Evolutionary conservation across 2,797 vertebrate species (phyloP).

Genomic region (Phrynocephalus vlangalii): DNA sequence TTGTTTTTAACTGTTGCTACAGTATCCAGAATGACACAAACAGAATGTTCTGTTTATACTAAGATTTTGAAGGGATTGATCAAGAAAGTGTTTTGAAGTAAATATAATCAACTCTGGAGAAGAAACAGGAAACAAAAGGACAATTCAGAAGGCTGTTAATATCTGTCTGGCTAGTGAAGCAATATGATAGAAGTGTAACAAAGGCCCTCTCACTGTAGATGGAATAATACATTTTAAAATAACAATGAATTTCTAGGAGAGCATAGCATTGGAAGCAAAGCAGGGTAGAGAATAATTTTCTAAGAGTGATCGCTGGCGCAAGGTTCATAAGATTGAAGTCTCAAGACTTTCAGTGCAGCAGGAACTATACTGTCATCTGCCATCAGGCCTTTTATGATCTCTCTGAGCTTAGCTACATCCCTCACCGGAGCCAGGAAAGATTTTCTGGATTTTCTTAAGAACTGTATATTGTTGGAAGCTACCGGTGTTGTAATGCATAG

Average conservation of each 20-base stretch:
- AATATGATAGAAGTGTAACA: slow-evolving; percentile 18
- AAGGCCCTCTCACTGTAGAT: slow-evolving; percentile 39
- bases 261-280: neutral
- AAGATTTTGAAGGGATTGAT: neutral
- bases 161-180: slow-evolving; percentile 35
- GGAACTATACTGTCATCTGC: too few species aligned
- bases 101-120: slow-evolving; percentile 15
- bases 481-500: too few species aligned
- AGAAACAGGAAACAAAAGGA: slow-evolving; percentile 46
- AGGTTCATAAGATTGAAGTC: too few species aligned
- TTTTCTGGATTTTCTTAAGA: too few species aligned
- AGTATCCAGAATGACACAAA: neutral
- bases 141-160: slow-evolving; percentile 19
- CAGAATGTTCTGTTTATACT: neutral
- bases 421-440: too few species aligned
- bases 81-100: neutral
- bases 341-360: too few species aligned
- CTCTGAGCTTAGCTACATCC: too few species aligned
- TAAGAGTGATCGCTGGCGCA: neutral
- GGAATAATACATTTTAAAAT: slow-evolving; percentile 20
- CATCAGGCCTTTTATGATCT: too few species aligned
- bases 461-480: too few species aligned
- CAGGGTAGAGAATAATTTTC: neutral
- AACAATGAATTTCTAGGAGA: slow-evolving; percentile 6
- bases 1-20: neutral